These are phyloP conservation scores for Darevskia mixta DNA, from an alignment of 2,797 vertebrate species.

Conservation along the genomic window DNA sequence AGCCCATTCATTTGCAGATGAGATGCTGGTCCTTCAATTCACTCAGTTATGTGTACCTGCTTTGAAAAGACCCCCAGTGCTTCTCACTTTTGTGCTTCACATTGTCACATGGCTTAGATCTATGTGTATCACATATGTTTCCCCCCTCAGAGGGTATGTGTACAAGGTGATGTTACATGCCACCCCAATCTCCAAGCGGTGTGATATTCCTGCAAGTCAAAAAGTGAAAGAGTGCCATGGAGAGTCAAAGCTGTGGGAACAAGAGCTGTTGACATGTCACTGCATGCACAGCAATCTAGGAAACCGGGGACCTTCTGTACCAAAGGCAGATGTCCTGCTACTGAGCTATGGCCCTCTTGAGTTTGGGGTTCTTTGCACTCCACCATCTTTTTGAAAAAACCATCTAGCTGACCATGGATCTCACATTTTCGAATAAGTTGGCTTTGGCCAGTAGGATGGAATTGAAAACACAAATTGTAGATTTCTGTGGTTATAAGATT, in stretches of 20 bases:
- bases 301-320: no score
- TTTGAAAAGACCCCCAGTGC: not conserved
- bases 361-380: not conserved
- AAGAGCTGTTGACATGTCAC: not conserved
- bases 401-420: no score
- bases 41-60: not conserved
- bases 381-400: not conserved
- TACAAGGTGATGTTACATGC: no score
- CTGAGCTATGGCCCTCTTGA: no score
- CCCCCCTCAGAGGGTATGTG: no score
- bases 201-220: no score
- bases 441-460: not conserved
- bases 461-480: not conserved
- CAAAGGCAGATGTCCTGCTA: no score
- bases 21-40: not conserved
- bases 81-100: not conserved
- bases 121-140: no score
- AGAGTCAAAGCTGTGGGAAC: not conserved
- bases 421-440: not conserved
- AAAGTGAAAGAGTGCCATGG: not conserved
- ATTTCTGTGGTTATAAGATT: not conserved
- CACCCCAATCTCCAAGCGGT: no score
- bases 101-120: not conserved
- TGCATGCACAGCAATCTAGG: not conserved
- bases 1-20: not conserved